These are phyloP conservation scores for Dynastes grantii DNA, from an alignment of 2,888 invertebrate genomes.

Conservation along the genomic window DNA sequence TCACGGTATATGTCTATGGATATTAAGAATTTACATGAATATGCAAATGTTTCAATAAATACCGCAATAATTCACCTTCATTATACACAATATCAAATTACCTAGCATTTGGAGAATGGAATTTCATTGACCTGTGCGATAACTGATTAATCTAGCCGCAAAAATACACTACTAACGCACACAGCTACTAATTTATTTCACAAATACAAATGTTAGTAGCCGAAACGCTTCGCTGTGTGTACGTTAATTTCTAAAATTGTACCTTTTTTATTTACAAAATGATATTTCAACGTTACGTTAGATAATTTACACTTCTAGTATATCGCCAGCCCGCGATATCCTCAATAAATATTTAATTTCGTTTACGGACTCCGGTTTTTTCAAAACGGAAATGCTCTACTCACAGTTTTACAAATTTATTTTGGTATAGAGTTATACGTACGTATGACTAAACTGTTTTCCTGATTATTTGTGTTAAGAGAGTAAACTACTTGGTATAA, in stretches of 20 bases:
- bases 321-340: slow-evolving; percentile 10
- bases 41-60: too few species aligned
- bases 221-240: slow-evolving; percentile 19
- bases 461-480: slow-evolving; percentile 1
- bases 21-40: too few species aligned
- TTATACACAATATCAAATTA: not conserved
- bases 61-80: too few species aligned
- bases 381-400: slow-evolving; percentile 15
- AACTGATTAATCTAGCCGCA: slow-evolving; percentile 6
- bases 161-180: slow-evolving; percentile 18
- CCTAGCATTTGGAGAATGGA: not conserved
- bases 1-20: too few species aligned
- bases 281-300: slow-evolving; percentile 28
- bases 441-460: slow-evolving; percentile 4
- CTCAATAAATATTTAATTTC: slow-evolving; percentile 34
- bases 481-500: not conserved
- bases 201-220: slow-evolving; percentile 25
- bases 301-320: slow-evolving; percentile 34
- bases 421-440: slow-evolving; percentile 13
- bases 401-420: slow-evolving; percentile 14
- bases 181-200: slow-evolving; percentile 18
- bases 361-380: not conserved
- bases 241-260: slow-evolving; percentile 36
- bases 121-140: slow-evolving; percentile 25
- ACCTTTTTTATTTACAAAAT: slow-evolving; percentile 38